Evolutionary conservation across 2,888 invertebrate genomes (phyloP).

Genomic region (Coleophora deauratella): DNA sequence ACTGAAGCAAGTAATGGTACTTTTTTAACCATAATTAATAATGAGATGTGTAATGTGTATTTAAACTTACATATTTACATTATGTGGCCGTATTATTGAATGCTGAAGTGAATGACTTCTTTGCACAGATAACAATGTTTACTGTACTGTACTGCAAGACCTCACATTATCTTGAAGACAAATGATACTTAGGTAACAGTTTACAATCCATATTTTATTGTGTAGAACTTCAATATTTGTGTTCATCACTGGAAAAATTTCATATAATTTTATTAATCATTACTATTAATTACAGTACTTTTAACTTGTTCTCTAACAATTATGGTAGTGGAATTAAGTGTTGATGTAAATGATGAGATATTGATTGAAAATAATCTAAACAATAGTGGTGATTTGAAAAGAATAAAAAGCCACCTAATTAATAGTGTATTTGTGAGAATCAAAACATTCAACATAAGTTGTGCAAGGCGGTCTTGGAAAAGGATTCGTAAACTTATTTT

Average conservation of each 20-base stretch:
- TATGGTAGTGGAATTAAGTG: too few relatives aligned
- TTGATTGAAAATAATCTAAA: constrained; percentile 15
- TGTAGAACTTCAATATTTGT: too few relatives aligned
- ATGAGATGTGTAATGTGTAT: too few relatives aligned
- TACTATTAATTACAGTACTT: constrained; percentile 24
- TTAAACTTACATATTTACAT: too few relatives aligned
- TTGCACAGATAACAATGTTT: constrained; percentile 50
- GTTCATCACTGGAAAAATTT: too few relatives aligned
- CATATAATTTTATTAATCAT: constrained; percentile 6
- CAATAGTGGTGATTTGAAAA: constrained; percentile 33
- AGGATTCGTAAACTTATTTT: constrained; percentile 52
- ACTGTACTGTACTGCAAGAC: constrained; percentile 27
- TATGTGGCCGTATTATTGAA: constrained; percentile 24
- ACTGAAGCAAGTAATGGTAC: too few relatives aligned
- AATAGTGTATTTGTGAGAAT: not conserved
- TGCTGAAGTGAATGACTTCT: constrained; percentile 44
- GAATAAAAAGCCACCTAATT: constrained; percentile 35
- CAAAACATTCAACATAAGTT: constrained; percentile 44
- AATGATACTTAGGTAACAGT: too few relatives aligned
- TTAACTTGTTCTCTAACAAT: not conserved
- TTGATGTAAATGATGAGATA: constrained; percentile 16
- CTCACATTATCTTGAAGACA: constrained; percentile 9
- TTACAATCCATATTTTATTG: too few relatives aligned
- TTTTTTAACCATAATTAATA: too few relatives aligned
- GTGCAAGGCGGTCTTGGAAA: constrained; percentile 49